Base-by-base conservation (phyloP, 2,888 invertebrate species). In the Cheilosia vernalis region DNA sequence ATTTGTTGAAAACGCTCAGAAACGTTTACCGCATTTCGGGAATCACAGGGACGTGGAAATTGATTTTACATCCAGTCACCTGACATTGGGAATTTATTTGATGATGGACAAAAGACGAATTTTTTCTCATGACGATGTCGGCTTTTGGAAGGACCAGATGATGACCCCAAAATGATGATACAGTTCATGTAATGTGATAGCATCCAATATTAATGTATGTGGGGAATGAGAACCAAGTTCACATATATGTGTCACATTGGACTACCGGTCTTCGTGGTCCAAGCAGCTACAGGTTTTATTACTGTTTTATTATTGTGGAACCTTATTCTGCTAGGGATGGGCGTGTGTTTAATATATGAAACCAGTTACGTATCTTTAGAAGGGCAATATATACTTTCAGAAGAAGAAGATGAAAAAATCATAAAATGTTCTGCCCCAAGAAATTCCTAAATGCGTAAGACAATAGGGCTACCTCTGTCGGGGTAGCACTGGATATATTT, bases 1-100 rank as follows among this genome's bases (percentile, higher is more conserved):
- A 44, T 49, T 58, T 56, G 4, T 51, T 60, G 27, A n/a, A 44
- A 44, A 66, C 51, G 60, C 30, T 37, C 40, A 60, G 19, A 21
- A 47, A 60, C 60, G 40, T 70, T 17, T 27, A 40, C 49, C 13
- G 37, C 17, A 47, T 55, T 44, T 47, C 27, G n/a, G 56, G 40
- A 66, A 58, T 76, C 76, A 51, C 51, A 42, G 66, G 27, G 64
- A 33, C 49, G 42, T 42, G 44, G 40, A 76, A 67, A 76, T 76
- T 76, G 76, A 76, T 60, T 76, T 51, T 67, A 33, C n/a, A 30
- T 42, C 51, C 51, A 10, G 17, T 76, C 76, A 76, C 76, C 76
- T 76, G 76, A 76, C 66, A 67, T 76, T 60, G 76, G 67, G 21
- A 76, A 67, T 67, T 76, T 67, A 67, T 76, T 76, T 60, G 58